Percentiles rank a stretch among this genome's conserved stretches.
Evolutionary conservation across 1,140 invertebrate species (phyloP).

Genomic region (Drosophila cardini): DNA sequence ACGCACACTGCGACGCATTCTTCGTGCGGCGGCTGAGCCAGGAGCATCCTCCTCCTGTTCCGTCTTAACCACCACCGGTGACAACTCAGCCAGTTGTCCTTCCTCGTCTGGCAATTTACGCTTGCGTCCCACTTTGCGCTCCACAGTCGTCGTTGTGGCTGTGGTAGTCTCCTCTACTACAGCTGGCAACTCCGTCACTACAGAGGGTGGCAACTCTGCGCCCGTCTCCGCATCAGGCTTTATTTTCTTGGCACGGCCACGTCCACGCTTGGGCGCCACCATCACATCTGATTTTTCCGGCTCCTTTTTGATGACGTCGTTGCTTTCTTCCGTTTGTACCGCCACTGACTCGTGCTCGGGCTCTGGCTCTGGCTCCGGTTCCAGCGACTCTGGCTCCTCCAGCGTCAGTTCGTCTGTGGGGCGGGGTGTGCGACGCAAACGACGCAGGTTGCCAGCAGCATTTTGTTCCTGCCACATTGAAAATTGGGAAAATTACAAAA

Average conservation of each 20-base stretch:
- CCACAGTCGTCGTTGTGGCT: conserved; percentile 13
- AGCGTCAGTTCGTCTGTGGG: conserved; percentile 52
- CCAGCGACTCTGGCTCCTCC: neutral
- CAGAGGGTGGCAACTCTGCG: neutral
- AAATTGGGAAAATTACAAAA: neutral
- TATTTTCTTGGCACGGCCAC: conserved; percentile 77
- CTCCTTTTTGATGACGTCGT: conserved; percentile 51
- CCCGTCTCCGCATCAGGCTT: conserved; percentile 41
- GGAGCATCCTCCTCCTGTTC: conserved; percentile 50
- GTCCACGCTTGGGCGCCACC: conserved; percentile 66
- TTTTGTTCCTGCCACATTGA: conserved; percentile 53
- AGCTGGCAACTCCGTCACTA: neutral
- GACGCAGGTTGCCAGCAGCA: conserved; percentile 54
- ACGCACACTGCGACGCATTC: conserved; percentile 74
- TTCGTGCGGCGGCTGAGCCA: conserved; percentile 34
- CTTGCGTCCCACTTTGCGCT: conserved; percentile 68
- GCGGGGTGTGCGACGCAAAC: conserved; percentile 67
- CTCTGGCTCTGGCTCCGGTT: neutral
- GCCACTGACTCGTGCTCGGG: neutral
- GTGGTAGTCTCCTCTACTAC: conserved; percentile 34
- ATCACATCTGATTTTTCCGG: conserved; percentile 45
- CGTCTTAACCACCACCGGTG: conserved; percentile 54
- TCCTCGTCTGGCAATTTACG: conserved; percentile 64
- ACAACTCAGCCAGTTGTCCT: conserved; percentile 6
- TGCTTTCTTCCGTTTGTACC: conserved; percentile 1